Evolutionary conservation across 2,797 vertebrate species (phyloP).

Genomic region (Crocidura indochinensis): DNA sequence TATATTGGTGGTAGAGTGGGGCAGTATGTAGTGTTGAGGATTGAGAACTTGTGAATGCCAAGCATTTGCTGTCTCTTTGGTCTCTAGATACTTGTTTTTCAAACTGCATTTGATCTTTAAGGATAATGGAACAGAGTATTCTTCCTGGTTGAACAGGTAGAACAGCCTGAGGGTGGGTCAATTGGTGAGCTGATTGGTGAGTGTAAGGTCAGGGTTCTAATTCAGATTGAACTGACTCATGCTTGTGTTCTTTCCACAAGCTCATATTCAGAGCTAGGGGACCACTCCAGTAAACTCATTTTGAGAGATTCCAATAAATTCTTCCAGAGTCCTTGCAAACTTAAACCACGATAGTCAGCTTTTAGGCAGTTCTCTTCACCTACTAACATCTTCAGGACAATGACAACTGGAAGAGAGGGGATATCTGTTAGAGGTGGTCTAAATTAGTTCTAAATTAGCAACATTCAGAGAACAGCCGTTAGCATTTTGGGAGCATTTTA

Average conservation of each 20-base stretch:
- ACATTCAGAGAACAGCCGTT: neutral
- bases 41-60: too few species aligned
- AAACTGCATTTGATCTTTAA: neutral
- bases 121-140: neutral
- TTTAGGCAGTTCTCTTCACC: neutral
- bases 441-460: neutral
- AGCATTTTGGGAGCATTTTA: too few species aligned
- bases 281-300: neutral
- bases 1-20: too few species aligned
- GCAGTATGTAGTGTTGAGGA: too few species aligned
- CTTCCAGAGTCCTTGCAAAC: neutral
- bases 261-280: neutral
- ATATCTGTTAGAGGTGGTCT: constrained; percentile 19
- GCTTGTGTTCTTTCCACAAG: neutral
- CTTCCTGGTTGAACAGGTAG: constrained; percentile 8
- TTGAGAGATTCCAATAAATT: neutral
- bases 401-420: neutral
- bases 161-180: neutral
- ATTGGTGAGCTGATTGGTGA: neutral
- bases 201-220: neutral
- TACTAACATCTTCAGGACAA: neutral
- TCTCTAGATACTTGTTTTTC: too few species aligned
- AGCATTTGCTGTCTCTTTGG: too few species aligned
- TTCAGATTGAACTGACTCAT: neutral
- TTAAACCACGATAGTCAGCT: neutral